Base-by-base conservation (phyloP, 2,113 vertebrate genomes). In the Gavialis gangeticus region DNA sequence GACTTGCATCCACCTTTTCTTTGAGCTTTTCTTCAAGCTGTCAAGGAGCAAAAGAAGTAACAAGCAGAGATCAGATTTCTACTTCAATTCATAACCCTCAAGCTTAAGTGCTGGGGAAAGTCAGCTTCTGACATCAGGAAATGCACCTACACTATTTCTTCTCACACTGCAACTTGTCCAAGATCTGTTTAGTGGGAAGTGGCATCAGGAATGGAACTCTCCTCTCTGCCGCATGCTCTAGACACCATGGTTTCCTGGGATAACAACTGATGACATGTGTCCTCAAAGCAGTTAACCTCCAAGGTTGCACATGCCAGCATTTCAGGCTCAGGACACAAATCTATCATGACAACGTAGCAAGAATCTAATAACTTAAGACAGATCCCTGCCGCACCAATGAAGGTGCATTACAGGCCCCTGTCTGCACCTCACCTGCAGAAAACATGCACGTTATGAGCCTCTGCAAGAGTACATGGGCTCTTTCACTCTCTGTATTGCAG, bases 1-100 rank as follows among this genome's bases (percentile, higher is more conserved):
- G 98, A 82, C 98, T 98, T 79, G 98, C 97, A 79, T 99, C 99
- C 73, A 99, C 99, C 93, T 99, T 99, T 98, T 99, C 99, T 96
- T 99, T 99, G 13, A 99, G 98, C 87, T 99, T 99, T 95, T 99
- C 99, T 97, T 99, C 99, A 92, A 99, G 83, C 99, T 99, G 97
- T 97, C 46, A 77, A 84, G 79, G 96, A 97, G 88, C 79, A 90
- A 91, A 90, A 93, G 30, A 77, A 89, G 57, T 24, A 85, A 80
- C 22, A 76, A 69, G 37, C 34, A 82, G 87, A 88, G 88, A 76
- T 92, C 87, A 91, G 76, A 21, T 79, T 79, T 71, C 80, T n/a
- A 55, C 75, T 73, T 58, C 17, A 88, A 89, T 88, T n/a, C 24
- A 92, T 13, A 54, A 2, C 5, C 88, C 82, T 57, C 55, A 83